Base-by-base conservation (phyloP, 2,113 vertebrate species). In the Serilophus lunatus region DNA sequence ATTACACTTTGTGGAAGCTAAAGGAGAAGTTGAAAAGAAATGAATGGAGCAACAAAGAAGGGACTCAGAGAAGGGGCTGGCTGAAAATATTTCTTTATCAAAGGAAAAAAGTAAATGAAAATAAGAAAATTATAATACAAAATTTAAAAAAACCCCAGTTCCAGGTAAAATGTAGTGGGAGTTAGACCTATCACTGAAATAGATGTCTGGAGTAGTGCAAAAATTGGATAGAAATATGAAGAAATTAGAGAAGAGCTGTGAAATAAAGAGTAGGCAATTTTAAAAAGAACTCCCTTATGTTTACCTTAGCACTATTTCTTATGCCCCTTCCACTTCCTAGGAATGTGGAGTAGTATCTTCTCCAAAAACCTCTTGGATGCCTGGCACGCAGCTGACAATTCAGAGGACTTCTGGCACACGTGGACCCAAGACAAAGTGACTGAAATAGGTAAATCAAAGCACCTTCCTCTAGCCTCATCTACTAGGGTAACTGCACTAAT, bases 321-420 rank as follows among this genome's bases (percentile, higher is more conserved):
- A 60, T 60, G 72, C 12, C 25, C 68, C 14, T 88, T 9, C 29
- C 2, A 18, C 40, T 88, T 74, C 35, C 56, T 81, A 98, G 97
- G 97, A 79, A 95, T 98, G 96, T 98, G 97, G 97, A 97, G 97
- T 36, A 98, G 97, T 40, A 93, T 97, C 60, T 97, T 98, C 88
- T 98, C 97, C n/a, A 97, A 97, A 86, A 98, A 97, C 47, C 96
- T 98, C 35, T 88, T 98, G 93, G 97, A 98, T 70, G 97, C 97
- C 36, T 98, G 97, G 97, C 97, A 96, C 0, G 86, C 96, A 49
- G 96, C 97, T 90, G 96, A 96, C 68, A 97, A 93, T 83, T 97
- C 97, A 74, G 95, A 97, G 50, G 95, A 97, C 66, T 98, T 98
- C 83, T 98, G 97, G 97, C 82, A 93, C 71, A 95, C 95, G 33